These are phyloP conservation scores for Copidosoma floridanum DNA, from an alignment of 1,140 invertebrate species.

Conservation along the genomic window DNA sequence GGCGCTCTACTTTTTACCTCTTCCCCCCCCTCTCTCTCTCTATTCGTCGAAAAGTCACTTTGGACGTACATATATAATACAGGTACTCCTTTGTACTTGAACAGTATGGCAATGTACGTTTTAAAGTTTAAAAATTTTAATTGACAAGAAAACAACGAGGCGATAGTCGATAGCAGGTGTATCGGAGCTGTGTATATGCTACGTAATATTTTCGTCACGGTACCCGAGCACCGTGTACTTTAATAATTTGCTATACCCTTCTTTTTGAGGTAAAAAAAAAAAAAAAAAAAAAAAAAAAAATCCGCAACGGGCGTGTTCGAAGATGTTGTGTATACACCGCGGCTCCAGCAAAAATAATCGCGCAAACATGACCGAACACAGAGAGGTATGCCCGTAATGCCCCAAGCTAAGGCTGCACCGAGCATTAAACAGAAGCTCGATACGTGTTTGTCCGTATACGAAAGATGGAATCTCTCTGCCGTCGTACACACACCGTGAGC, in stretches of 20 bases:
- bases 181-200: too few relatives aligned
- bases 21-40: not conserved
- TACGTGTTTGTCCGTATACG: slow-evolving; percentile 9
- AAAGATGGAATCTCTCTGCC: slow-evolving; percentile 39
- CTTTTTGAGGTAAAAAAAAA: too few relatives aligned
- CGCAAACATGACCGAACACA: slow-evolving; percentile 17
- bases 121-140: too few relatives aligned
- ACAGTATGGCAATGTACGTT: too few relatives aligned
- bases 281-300: too few relatives aligned
- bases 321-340: slow-evolving; percentile 6
- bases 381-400: slow-evolving; percentile 2
- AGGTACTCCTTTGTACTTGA: too few relatives aligned
- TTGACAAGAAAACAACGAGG: too few relatives aligned
- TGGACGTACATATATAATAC: too few relatives aligned
- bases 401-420: not conserved
- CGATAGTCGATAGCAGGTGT: too few relatives aligned
- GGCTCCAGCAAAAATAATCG: slow-evolving; percentile 23
- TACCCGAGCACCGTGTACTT: too few relatives aligned
- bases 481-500: not conserved
- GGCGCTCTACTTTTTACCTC: slow-evolving; percentile 17
- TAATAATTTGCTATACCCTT: too few relatives aligned
- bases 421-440: not conserved
- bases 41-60: not conserved
- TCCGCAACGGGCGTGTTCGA: slow-evolving; percentile 9
- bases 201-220: too few relatives aligned